These are phyloP conservation scores for Megathymus violae DNA, from an alignment of 1,140 invertebrate genomes.

Conservation along the genomic window DNA sequence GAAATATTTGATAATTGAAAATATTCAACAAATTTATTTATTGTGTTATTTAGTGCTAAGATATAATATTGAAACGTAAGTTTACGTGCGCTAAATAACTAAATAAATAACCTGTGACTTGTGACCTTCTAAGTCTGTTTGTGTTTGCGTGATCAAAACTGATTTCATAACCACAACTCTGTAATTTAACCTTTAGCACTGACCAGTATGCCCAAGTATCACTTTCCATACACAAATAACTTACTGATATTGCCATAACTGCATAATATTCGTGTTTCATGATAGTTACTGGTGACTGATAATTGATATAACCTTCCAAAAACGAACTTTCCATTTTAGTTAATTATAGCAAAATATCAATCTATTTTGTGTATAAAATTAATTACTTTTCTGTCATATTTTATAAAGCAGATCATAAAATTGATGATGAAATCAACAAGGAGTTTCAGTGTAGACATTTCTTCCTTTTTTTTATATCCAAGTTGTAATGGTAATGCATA, in stretches of 20 bases:
- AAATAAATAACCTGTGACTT: slow-evolving; percentile 44
- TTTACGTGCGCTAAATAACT: no score
- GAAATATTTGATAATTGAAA: no score
- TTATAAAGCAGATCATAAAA: no score
- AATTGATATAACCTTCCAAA: slow-evolving; percentile 48
- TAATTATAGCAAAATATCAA: slow-evolving; percentile 35
- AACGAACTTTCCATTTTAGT: slow-evolving; percentile 24
- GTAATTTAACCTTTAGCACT: slow-evolving; percentile 29
- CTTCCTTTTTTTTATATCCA: no score
- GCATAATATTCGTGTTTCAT: slow-evolving; percentile 44
- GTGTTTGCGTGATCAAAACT: slow-evolving; percentile 49
- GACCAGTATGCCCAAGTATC: slow-evolving; percentile 37
- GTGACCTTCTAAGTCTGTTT: slow-evolving; percentile 47
- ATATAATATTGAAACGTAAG: no score
- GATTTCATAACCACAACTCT: slow-evolving; percentile 51
- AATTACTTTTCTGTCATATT: no score
- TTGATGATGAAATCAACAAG: no score
- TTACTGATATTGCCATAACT: slow-evolving; percentile 16
- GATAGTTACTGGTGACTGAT: slow-evolving; percentile 34
- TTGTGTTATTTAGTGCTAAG: no score
- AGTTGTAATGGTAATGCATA: slow-evolving; percentile 1
- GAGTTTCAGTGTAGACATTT: no score
- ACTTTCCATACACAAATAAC: slow-evolving; percentile 45
- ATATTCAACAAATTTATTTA: no score
- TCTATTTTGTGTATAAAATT: no score